Percentiles rank a stretch among this genome's conserved stretches.
Conservation (phyloP, 2,113 vertebrate species). For the Eubucco bourcierii region DNA sequence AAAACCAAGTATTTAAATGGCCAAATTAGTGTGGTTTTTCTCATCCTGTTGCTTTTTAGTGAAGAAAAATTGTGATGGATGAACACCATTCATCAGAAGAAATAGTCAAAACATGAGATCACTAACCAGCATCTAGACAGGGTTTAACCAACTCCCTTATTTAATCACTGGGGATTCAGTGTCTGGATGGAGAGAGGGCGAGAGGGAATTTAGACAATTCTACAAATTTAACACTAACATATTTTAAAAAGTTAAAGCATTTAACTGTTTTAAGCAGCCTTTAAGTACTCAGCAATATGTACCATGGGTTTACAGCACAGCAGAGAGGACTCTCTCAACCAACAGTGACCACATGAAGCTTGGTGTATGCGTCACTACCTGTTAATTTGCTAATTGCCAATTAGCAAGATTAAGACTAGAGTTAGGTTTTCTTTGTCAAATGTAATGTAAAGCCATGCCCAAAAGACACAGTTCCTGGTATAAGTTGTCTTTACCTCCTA, state of each 20-base stretch:
- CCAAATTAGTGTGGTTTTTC: neutral
- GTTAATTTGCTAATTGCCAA: neutral
- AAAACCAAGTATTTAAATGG: conserved; percentile 24
- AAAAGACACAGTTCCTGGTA: neutral
- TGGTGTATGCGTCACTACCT: accelerated
- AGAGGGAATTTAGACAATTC: neutral
- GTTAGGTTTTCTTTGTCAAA: neutral
- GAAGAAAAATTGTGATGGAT: conserved; percentile 39
- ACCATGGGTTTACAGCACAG: neutral
- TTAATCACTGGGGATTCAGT: conserved; percentile 29
- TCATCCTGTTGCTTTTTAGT: conserved; percentile 21
- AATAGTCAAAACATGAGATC: conserved; percentile 61
- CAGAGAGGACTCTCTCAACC: neutral
- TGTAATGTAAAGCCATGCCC: neutral
- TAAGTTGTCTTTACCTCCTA: neutral
- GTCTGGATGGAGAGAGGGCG: neutral
- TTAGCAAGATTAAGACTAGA: neutral
- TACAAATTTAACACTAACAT: neutral
- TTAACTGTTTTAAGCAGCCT: neutral
- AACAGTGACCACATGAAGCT: neutral
- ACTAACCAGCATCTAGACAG: conserved; percentile 48
- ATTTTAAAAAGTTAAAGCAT: neutral
- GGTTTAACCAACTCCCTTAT: conserved; percentile 25
- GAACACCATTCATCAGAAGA: conserved; percentile 20
- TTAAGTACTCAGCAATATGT: neutral